Percentiles rank a stretch among this genome's conserved stretches.
These are phyloP conservation scores for Drosophila rellima DNA, from an alignment of 2,888 invertebrate genomes.

Conservation along the genomic window DNA sequence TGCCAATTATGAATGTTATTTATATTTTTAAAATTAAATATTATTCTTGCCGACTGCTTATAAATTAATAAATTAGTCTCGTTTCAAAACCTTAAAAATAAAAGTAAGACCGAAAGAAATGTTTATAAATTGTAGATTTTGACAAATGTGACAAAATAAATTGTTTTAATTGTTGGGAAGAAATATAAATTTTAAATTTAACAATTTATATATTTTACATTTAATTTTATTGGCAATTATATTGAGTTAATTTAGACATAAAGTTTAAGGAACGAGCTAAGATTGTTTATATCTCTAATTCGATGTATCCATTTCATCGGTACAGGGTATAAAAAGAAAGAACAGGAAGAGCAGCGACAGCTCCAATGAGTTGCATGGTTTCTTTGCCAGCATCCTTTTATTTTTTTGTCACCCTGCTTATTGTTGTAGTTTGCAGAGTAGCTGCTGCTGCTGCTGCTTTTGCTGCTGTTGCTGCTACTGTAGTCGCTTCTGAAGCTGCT, in stretches of 20 bases:
- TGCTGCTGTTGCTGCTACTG: slow-evolving; percentile 64
- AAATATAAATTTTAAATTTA: no score
- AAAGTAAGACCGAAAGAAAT: no score
- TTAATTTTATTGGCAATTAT: no score
- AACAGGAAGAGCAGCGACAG: slow-evolving; percentile 39
- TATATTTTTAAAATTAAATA: no score
- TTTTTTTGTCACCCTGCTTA: slow-evolving; percentile 60
- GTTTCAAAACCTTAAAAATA: no score
- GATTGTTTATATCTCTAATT: background rate
- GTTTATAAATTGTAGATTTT: no score
- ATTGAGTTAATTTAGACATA: background rate
- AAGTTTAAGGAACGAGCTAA: background rate
- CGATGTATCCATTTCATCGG: background rate
- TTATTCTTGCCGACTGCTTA: no score
- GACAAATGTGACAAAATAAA: no score
- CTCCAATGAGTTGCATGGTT: slow-evolving; percentile 65
- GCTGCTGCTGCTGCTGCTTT: slow-evolving; percentile 63
- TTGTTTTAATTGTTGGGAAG: no score
- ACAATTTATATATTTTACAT: no score
- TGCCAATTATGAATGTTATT: no score
- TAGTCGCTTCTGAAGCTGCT: slow-evolving; percentile 55
- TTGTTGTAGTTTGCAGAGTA: slow-evolving; percentile 71
- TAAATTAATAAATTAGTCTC: no score
- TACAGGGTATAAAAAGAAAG: slow-evolving; percentile 27
- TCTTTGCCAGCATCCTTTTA: slow-evolving; percentile 49